Percentiles rank a stretch among this genome's conserved stretches.
Conservation (phyloP, 2,797 vertebrate genomes). For the Oreochromis grahami region DNA sequence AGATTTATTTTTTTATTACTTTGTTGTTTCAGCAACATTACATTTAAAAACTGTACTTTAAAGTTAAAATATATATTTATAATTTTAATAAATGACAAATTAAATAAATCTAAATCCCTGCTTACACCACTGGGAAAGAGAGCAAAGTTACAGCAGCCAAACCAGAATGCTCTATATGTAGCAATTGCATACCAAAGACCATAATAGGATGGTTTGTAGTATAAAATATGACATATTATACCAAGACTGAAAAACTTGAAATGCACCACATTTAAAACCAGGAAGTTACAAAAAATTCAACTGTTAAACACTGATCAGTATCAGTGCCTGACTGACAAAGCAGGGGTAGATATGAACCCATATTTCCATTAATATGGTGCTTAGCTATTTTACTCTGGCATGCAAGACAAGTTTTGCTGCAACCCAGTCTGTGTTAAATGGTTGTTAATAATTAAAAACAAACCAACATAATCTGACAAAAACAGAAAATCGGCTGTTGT, state of each 20-base stretch:
- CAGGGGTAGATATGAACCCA: not conserved
- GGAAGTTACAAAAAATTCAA: not conserved
- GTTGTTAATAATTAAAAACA: not conserved
- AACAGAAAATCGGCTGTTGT: not conserved
- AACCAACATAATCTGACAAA: not conserved
- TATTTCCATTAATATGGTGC: not conserved
- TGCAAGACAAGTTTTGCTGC: rapidly evolving
- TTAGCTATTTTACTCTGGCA: not conserved
- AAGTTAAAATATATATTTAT: too few species aligned
- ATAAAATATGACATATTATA: not conserved
- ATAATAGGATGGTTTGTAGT: not conserved
- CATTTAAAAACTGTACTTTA: too few species aligned
- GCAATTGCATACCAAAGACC: not conserved
- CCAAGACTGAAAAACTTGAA: not conserved
- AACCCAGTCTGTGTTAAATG: not conserved
- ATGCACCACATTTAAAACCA: not conserved
- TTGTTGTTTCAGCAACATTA: too few species aligned
- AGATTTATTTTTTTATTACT: too few species aligned
- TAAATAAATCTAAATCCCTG: too few species aligned
- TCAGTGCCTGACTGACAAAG: not conserved
- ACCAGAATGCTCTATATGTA: not conserved
- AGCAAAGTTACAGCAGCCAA: not conserved
- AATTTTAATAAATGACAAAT: too few species aligned
- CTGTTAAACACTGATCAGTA: not conserved
- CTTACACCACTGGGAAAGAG: not conserved